phyloP scores from a whole-genome alignment of 2,888 invertebrate species.

The Spodoptera exigua region DNA sequence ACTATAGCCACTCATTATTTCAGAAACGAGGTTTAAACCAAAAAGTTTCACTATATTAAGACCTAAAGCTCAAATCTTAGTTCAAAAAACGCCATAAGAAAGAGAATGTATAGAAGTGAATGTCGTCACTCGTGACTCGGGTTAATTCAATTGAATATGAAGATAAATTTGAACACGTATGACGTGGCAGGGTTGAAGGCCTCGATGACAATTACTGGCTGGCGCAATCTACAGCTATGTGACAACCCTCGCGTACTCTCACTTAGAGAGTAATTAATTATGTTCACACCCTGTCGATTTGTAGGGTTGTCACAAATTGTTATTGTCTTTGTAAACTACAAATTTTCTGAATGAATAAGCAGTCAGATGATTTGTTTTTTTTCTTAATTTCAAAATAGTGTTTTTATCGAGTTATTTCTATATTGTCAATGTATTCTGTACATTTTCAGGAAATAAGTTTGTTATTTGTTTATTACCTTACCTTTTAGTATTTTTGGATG shows the following conservation, averaged over 20 bases:
- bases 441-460: no score
- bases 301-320: constrained; percentile 45
- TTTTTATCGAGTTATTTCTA: no score
- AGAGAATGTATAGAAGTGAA: constrained; percentile 8
- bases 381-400: no score
- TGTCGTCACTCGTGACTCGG: neutral
- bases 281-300: constrained; percentile 58
- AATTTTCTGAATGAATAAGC: no score
- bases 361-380: no score
- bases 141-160: constrained; percentile 29
- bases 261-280: constrained; percentile 68
- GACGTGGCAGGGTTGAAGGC: constrained; percentile 18
- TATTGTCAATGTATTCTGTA: no score
- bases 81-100: neutral
- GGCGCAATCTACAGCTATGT: constrained; percentile 63
- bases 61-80: neutral
- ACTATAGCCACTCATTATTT: no score
- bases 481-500: no score
- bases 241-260: constrained; percentile 54
- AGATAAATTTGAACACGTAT: constrained; percentile 10
- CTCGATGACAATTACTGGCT: constrained; percentile 36
- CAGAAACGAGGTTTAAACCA: no score
- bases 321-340: no score
- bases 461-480: no score
- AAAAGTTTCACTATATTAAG: no score